These are phyloP conservation scores for Sphaerophoria taeniata DNA, from an alignment of 2,888 invertebrate species.

Conservation along the genomic window DNA sequence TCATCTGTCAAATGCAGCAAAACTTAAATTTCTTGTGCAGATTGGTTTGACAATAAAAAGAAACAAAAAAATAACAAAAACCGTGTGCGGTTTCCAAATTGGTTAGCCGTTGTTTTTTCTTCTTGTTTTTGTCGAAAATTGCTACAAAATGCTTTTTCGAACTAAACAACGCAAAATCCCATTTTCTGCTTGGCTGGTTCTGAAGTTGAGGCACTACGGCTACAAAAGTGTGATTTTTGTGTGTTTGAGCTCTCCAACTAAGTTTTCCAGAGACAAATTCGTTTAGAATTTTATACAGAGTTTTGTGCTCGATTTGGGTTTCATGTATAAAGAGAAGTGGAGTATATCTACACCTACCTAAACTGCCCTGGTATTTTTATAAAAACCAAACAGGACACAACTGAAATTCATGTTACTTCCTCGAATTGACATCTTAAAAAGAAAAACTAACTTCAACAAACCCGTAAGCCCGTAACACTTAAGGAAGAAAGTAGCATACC, in stretches of 20 bases:
- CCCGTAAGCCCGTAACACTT: too few species aligned
- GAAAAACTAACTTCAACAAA: too few species aligned
- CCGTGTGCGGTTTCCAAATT: constrained; percentile 13
- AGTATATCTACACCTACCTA: background rate
- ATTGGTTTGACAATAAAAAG: constrained; percentile 15
- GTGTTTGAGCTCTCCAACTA: background rate
- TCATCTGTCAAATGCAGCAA: constrained; percentile 29
- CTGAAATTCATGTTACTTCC: too few species aligned
- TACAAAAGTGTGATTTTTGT: background rate
- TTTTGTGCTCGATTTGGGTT: background rate
- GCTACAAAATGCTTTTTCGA: background rate
- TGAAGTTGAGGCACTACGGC: constrained; percentile 9
- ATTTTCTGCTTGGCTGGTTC: background rate
- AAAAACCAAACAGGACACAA: too few species aligned
- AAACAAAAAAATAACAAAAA: background rate
- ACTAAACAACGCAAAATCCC: too few species aligned
- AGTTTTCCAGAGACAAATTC: background rate
- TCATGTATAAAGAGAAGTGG: background rate
- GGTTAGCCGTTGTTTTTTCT: background rate
- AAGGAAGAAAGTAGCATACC: too few species aligned
- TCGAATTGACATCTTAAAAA: too few species aligned
- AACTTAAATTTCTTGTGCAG: constrained; percentile 14
- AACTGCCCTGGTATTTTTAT: too few species aligned
- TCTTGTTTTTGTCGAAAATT: background rate
- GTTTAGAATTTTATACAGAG: background rate